Evolutionary conservation across 2,797 vertebrate genomes (phyloP), one percentile per base, ranked within the genome.

Genomic region (Catostomus latipinnis): DNA sequence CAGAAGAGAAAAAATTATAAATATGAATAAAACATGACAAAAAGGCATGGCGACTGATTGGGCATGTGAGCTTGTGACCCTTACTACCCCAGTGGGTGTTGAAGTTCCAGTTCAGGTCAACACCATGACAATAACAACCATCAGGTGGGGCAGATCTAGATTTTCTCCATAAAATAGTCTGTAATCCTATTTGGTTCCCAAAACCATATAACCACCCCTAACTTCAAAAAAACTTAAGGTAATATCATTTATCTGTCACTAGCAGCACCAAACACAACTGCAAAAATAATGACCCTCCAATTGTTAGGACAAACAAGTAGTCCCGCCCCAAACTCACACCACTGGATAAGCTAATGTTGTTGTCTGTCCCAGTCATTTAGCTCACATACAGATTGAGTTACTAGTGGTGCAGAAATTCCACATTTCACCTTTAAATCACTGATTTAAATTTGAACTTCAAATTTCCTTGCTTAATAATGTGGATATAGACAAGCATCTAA

Each of bases 91-190:
- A 95, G 58, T 90, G 91, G 50, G 89, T 90, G 56, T 93, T 86
- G 84, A 95, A 94, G 78, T 96, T 95, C 67, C 92, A n/a, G 80
- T 95, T 95, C 81, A 96, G 91, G 79, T 95, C 95, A 8, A 91
- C 89, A 4, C 94, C 92, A 0, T 91, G 90, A 82, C 94, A 94
- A 13, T 62, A 67, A 49, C 91, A 87, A 58, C 85, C 90, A 10
- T 50, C 0, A 53, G 90, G 77, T 1, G 89, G 81, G 5, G 1
- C 1, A 0, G 93, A 92, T 57, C 89, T 88, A 8, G 91, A 93
- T 90, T 95, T 96, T 81, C 94, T 94, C 94, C 95, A 96, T 4
- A 91, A 76, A 45, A 90, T 89, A 6, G 89, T 88, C 93, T 95
- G 74, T 34, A 34, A 34, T 34, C 34, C 58, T 48, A 76, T 34